phyloP scores from a whole-genome alignment of 35 echinoderm and acorn worm species.

The Stichopus chloronotus region DNA sequence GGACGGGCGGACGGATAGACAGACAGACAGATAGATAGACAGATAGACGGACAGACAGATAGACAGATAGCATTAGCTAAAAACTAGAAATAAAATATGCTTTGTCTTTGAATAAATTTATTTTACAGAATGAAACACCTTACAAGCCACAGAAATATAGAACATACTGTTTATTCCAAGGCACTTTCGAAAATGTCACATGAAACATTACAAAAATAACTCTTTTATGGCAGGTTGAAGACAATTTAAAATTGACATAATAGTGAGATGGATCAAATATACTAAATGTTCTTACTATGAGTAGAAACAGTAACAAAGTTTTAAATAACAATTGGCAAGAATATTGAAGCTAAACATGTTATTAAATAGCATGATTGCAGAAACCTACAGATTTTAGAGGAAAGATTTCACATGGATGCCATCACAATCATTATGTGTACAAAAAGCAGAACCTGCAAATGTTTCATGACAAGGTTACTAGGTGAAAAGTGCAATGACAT shows the following conservation, averaged over 20 bases:
- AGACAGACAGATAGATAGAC: background rate
- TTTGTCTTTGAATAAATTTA: background rate
- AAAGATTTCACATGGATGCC: no score
- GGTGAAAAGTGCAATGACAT: no score
- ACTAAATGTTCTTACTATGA: background rate
- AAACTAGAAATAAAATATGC: background rate
- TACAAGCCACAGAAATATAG: background rate
- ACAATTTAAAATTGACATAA: background rate
- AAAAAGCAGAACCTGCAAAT: no score
- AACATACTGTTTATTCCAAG: background rate
- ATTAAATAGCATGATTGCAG: no score
- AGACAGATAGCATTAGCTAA: background rate
- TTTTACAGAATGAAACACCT: background rate
- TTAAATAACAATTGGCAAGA: background rate
- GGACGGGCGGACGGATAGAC: no score
- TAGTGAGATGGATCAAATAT: background rate
- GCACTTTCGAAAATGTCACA: background rate
- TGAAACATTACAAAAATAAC: background rate
- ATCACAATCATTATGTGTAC: no score
- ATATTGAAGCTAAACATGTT: background rate
- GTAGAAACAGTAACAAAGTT: background rate
- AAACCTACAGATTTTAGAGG: no score
- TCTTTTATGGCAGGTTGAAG: background rate
- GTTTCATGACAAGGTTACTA: no score
- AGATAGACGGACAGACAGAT: background rate